Base-by-base conservation (phyloP, 2,888 invertebrate genomes). In the Drosophila lutescens region DNA sequence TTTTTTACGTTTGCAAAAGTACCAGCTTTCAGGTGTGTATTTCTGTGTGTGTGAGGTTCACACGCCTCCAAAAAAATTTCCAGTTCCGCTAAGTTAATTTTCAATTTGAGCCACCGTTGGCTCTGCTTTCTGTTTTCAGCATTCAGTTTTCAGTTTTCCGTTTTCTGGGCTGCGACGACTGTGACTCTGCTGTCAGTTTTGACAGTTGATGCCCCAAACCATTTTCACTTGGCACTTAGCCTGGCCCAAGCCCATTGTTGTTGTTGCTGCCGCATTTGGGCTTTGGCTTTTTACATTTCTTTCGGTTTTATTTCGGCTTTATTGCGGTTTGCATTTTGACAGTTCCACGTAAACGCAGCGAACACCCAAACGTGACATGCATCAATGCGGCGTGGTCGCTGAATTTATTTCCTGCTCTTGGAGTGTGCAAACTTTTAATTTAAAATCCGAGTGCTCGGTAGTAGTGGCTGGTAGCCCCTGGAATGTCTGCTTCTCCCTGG, bases 21-120 rank as follows among this genome's bases (percentile, higher is more conserved):
- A 57, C 53, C 20, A 20, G 10, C 2, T 23, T 32, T 32, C 49
- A 41, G 20, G 40, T 58, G 30, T 34, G 63, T 54, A 12, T 34
- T 44, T 47, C 41, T 23, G 51, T 65, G 36, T 63, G 66, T 65
- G 65, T 32, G 26, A 55, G 51, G 66, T 88, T 79, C 68, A 74
- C 78, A 76, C 78, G 77, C 77, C 77, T 62, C 73, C 72, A 74
- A 72, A 58, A 68, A 68, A 73, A 63, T 60, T 74, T 82, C 55
- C 68, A 76, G 87, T 87, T 87, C 86, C 88, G 87, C 87, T 85
- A 86, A 86, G 86, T 84, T 87, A 88, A 84, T 89, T 87, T 86
- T 88, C 88, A 87, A 87, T 88, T 88, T 89, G 70, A 84, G 88
- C 86, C 82, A 86, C 86, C 74, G 77, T 69, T 61, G 62, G 57